These are phyloP conservation scores for Chaenocephalus aceratus DNA, from an alignment of 2,113 vertebrate species.

Conservation along the genomic window DNA sequence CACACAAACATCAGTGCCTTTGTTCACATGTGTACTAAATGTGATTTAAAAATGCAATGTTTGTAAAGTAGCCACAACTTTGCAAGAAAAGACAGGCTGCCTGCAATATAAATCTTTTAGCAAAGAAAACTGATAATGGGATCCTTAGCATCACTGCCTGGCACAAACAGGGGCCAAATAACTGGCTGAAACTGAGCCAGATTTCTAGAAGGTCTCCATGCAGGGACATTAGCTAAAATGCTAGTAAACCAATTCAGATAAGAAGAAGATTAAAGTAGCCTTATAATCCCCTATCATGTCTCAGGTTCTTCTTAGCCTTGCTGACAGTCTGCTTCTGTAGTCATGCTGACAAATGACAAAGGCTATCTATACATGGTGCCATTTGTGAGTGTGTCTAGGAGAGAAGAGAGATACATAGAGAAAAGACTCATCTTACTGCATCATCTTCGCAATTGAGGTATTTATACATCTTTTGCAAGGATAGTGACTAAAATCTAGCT, in stretches of 20 bases:
- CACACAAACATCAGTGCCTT: neutral
- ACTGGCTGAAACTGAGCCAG: constrained; percentile 11
- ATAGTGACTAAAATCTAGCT: neutral
- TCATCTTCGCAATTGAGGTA: neutral
- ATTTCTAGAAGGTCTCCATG: constrained; percentile 6
- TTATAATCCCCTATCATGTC: constrained; percentile 62
- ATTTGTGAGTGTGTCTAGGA: neutral
- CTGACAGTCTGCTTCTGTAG: constrained; percentile 29
- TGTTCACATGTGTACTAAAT: neutral
- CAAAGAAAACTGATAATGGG: neutral
- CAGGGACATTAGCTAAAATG: neutral
- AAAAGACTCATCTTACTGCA: neutral
- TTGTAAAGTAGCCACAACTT: neutral
- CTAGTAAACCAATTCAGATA: constrained; percentile 21
- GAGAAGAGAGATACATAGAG: neutral
- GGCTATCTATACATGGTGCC: constrained; percentile 24
- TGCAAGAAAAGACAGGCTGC: too few relatives aligned
- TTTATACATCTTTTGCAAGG: neutral
- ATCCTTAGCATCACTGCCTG: neutral
- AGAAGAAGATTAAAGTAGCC: constrained; percentile 55
- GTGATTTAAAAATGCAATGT: neutral
- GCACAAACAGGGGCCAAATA: neutral
- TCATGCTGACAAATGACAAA: constrained; percentile 12
- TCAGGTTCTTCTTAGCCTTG: constrained; percentile 37
- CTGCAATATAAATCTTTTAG: neutral